Percentiles rank a stretch among this genome's conserved stretches.
Conservation (phyloP, 2,888 invertebrate species). For the Tanypteryx hageni region DNA sequence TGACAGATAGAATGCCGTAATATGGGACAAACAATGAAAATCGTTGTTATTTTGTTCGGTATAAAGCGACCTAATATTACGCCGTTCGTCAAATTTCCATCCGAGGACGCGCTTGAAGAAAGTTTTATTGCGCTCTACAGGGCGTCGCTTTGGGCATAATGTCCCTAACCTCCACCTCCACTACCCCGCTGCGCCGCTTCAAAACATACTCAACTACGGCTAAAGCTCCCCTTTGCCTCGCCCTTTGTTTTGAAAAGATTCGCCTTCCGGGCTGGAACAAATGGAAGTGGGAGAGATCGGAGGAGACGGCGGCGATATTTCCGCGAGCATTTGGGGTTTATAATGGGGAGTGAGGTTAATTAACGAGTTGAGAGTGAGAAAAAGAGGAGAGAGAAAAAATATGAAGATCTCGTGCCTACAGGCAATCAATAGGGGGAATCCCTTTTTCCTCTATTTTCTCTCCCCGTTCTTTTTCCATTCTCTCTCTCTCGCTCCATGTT, state of each 20-base stretch:
- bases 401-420: conserved; percentile 16
- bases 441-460: too few relatives aligned
- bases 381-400: not conserved
- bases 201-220: not conserved
- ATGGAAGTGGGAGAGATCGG: not conserved
- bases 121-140: not conserved
- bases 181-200: too few relatives aligned
- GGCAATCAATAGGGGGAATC: not conserved
- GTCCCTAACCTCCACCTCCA: too few relatives aligned
- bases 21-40: too few relatives aligned
- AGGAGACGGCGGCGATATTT: not conserved
- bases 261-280: not conserved
- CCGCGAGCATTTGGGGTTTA: conserved; percentile 19
- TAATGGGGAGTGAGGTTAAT: conserved; percentile 28
- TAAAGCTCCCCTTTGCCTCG: not conserved
- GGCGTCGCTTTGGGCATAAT: not conserved
- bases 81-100: not conserved
- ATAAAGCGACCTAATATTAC: not conserved
- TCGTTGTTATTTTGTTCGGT: too few relatives aligned
- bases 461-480: too few relatives aligned
- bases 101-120: not conserved
- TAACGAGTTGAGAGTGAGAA: not conserved
- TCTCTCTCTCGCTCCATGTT: too few relatives aligned
- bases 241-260: conserved; percentile 21
- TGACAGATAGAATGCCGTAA: too few relatives aligned